These are phyloP conservation scores for Hapalemur alaotrensis DNA, from an alignment of 2,797 vertebrate species.

Conservation along the genomic window DNA sequence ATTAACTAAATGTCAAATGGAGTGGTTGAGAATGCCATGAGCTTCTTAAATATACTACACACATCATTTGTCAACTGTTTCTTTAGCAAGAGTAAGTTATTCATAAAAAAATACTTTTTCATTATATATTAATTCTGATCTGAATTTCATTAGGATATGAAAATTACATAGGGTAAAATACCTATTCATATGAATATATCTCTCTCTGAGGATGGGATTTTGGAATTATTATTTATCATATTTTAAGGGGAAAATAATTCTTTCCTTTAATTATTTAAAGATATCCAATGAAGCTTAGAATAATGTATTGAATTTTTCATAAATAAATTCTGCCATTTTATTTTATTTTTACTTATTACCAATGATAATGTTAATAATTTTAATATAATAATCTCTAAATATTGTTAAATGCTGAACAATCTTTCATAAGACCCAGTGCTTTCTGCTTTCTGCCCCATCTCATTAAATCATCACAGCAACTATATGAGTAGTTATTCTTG, in stretches of 20 bases:
- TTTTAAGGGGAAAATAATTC: constrained; percentile 53
- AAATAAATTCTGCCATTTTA: constrained; percentile 29
- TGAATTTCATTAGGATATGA: constrained; percentile 65
- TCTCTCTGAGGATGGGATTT: constrained; percentile 51
- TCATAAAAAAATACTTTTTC: constrained; percentile 54
- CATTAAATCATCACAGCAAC: neutral
- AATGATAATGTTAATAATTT: constrained; percentile 32
- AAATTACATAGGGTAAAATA: constrained; percentile 64
- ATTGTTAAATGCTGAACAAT: neutral
- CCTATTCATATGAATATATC: constrained; percentile 43
- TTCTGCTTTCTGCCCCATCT: neutral
- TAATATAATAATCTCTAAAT: neutral
- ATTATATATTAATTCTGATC: constrained; percentile 61
- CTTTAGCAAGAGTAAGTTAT: constrained; percentile 44
- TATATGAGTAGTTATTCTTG: neutral
- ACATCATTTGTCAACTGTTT: neutral
- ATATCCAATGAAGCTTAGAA: constrained; percentile 40
- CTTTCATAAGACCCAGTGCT: neutral
- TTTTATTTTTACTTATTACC: constrained; percentile 45
- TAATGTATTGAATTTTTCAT: constrained; percentile 15
- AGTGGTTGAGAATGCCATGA: neutral
- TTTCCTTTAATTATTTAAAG: constrained; percentile 53
- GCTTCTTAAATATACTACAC: constrained; percentile 9
- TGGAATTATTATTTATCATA: constrained; percentile 61
- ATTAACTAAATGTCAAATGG: constrained; percentile 28